These are phyloP conservation scores for Penaeus japonicus DNA, from an alignment of 1,140 invertebrate species.

Conservation along the genomic window DNA sequence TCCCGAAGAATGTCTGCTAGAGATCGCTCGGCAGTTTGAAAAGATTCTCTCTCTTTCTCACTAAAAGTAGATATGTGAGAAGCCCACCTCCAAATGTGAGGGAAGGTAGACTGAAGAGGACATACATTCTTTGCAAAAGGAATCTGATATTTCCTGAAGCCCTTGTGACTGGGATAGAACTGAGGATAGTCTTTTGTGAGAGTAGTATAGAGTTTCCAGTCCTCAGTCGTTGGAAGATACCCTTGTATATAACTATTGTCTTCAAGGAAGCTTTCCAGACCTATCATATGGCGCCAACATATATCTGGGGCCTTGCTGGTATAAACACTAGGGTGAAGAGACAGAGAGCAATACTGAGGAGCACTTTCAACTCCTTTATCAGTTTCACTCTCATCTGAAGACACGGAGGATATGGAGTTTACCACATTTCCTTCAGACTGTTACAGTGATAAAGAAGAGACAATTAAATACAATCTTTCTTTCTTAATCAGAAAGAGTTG, in stretches of 20 bases:
- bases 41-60: not conserved
- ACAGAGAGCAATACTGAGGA: not conserved
- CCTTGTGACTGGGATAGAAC: not conserved
- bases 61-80: constrained; percentile 8
- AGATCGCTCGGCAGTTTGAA: not conserved
- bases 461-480: too few relatives aligned
- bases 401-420: too few relatives aligned
- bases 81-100: constrained; percentile 20
- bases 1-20: constrained; percentile 20
- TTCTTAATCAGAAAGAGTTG: too few relatives aligned
- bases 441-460: too few relatives aligned
- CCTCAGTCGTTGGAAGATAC: not conserved
- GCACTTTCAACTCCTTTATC: not conserved
- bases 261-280: constrained; percentile 7
- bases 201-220: not conserved
- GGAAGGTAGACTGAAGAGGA: not conserved
- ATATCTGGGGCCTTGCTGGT: not conserved
- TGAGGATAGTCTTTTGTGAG: constrained; percentile 20
- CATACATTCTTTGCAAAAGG: not conserved
- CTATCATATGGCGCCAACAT: not conserved
- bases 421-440: too few relatives aligned
- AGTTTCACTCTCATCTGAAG: not conserved
- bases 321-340: not conserved
- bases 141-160: not conserved
- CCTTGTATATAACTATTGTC: constrained; percentile 18